Evolutionary conservation across 2,797 vertebrate species (phyloP), one percentile per base, ranked within the genome.

Genomic region (Sylvilagus floridanus): DNA sequence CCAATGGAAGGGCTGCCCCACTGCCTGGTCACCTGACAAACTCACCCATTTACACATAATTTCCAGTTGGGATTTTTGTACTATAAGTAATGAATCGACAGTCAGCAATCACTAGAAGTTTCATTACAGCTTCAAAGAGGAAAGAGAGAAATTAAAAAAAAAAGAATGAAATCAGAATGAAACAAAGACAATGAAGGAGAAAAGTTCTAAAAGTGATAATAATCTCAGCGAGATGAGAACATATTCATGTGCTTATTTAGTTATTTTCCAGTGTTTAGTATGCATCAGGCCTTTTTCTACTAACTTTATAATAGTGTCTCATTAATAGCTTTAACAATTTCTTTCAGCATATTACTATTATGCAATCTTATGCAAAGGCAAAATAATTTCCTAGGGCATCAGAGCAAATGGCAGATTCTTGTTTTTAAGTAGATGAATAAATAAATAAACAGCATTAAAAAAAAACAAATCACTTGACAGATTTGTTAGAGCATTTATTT

Each of bases 121-220:
- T 93, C 50, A 81, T 47, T 26, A 47, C 57, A 62, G 22, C 13
- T 12, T 85, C n/a, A 60, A 78, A 81, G 5, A 76, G 26, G 21
- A 88, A 95, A 90, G 60, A 66, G 4, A 76, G 28, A 89, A 17
- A 84, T 77, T 4, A 90, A 85, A 60, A 77, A 95, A 7, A 73
- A 24, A 65, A 81, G 32, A 52, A 87, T 75, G 12, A 87, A 72
- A 60, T 42, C 60, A 63, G 62, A 87, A 52, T 86, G 21, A 72
- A 72, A 60, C 4, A 50, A 92, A 71, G 32, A 24, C 3, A 63
- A 69, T 0, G 10, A 72, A 75, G 57, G 60, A 85, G 22, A 47
- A 88, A 94, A 47, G 73, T 60, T 50, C 32, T 57, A 52, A 78
- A 77, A 88, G 63, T 63, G 24, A 57, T 42, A 42, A 84, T 69